Base-by-base conservation (phyloP, 2,888 invertebrate genomes). In the Lutraria lutraria region DNA sequence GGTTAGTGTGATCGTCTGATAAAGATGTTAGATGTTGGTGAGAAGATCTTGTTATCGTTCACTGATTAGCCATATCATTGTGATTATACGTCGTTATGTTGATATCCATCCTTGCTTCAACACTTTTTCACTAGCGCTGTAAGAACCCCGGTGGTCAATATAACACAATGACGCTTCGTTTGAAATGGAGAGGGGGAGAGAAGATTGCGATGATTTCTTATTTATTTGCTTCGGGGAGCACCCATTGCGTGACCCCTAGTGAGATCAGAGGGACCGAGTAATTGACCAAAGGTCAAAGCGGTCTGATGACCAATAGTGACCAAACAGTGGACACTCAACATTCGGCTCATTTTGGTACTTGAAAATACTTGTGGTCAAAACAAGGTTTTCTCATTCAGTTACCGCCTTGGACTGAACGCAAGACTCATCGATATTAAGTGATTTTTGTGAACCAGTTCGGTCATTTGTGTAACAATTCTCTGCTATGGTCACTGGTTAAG, bases 1-100 rank as follows among this genome's bases (percentile, higher is more conserved):
- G 83, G 83, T 52, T 54, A 79, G 52, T 88, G 81, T 80, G 87
- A 86, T 86, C 87, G 54, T 52, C 76, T 83, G 89, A 88, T 87
- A 90, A 88, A 88, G 90, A 90, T 80, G 90, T 83, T 87, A 89
- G 87, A 88, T 86, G 91, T 76, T 82, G 79, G 89, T 81, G 90
- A 88, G 92, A 91, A 89, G 89, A 92, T 92, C 92, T 91, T 90
- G 90, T 92, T 92, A 92, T 85, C 43, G 85, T 53, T 81, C 88
- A 83, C 88, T 92, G 92, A 92, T 92, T 92, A 92, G 92, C 92
- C 90, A 60, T 91, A 90, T 90, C 91, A 88, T 91, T 90, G 90
- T 88, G 89, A 91, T 91, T 92, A 92, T 34, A 81, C 56, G 31
- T 86, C 52, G 89, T 90, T 88, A 90, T 88, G 83, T 76, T 83